phyloP scores from a whole-genome alignment of 2,113 vertebrate genomes.

The Panthera tigris region DNA sequence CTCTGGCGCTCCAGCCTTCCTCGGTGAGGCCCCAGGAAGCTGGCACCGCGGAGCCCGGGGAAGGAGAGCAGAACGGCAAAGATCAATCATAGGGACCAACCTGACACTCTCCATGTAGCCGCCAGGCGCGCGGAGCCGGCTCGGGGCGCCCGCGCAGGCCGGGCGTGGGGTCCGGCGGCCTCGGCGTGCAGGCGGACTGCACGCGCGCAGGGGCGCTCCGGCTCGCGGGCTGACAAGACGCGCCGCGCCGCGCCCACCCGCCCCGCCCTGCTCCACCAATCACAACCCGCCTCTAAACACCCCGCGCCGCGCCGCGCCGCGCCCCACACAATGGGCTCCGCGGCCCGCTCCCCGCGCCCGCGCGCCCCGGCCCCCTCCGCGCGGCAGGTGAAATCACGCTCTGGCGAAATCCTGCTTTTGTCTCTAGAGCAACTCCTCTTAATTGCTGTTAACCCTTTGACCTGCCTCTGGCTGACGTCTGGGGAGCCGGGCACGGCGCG shows the following conservation, averaged over 20 bases:
- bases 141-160: slow-evolving; percentile 89
- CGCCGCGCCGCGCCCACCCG: slow-evolving; percentile 94
- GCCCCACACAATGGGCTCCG: slow-evolving; percentile 90
- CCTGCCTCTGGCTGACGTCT: slow-evolving; percentile 83
- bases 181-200: slow-evolving; percentile 95
- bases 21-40: slow-evolving; percentile 70
- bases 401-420: slow-evolving; percentile 87
- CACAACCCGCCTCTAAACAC: slow-evolving; percentile 94
- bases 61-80: slow-evolving; percentile 82
- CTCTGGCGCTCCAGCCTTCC: slow-evolving; percentile 62
- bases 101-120: slow-evolving; percentile 99
- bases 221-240: slow-evolving; percentile 91
- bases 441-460: slow-evolving; percentile 93
- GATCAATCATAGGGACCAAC: slow-evolving; percentile 95
- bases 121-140: slow-evolving; percentile 93
- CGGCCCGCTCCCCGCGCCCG: slow-evolving; percentile 66
- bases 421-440: slow-evolving; percentile 85
- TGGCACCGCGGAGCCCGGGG: neutral
- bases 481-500: slow-evolving; percentile 84
- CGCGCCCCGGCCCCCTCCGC: slow-evolving; percentile 64
- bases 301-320: slow-evolving; percentile 84
- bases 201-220: slow-evolving; percentile 92
- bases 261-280: slow-evolving; percentile 97
- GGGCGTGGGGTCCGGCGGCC: slow-evolving; percentile 89
- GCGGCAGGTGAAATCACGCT: slow-evolving; percentile 93